phyloP scores from a whole-genome alignment of 2,113 vertebrate genomes.

The Cathartes aura region DNA sequence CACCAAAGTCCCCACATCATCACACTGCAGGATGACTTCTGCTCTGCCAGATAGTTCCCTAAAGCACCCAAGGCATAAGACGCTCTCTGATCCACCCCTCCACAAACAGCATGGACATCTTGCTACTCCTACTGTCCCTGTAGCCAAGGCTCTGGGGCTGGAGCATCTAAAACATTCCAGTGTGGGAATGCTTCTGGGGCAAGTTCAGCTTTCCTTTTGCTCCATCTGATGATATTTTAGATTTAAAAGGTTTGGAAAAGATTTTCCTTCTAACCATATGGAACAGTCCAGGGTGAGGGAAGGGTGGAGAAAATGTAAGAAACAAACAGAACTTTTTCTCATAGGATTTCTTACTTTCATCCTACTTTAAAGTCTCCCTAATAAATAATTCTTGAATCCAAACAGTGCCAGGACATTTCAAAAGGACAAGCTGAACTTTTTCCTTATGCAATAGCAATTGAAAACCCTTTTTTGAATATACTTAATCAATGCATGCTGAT shows the following conservation, averaged over 20 bases:
- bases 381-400: conserved; percentile 5
- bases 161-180: background rate
- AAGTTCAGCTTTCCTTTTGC: conserved; percentile 30
- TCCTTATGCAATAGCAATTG: background rate
- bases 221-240: conserved; percentile 26
- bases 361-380: background rate
- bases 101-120: background rate
- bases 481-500: background rate
- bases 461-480: background rate
- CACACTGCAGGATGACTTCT: background rate
- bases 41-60: background rate
- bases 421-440: background rate
- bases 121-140: background rate
- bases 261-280: background rate
- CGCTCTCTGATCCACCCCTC: background rate
- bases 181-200: background rate
- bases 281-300: background rate
- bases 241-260: background rate
- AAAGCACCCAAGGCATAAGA: background rate
- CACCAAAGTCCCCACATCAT: background rate
- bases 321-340: conserved; percentile 6
- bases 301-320: background rate
- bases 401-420: background rate
- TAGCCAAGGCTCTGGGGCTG: background rate
- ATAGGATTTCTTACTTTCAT: conserved; percentile 22